Base-by-base conservation (phyloP, 2,888 invertebrate species). In the Spilosoma lubricipeda region DNA sequence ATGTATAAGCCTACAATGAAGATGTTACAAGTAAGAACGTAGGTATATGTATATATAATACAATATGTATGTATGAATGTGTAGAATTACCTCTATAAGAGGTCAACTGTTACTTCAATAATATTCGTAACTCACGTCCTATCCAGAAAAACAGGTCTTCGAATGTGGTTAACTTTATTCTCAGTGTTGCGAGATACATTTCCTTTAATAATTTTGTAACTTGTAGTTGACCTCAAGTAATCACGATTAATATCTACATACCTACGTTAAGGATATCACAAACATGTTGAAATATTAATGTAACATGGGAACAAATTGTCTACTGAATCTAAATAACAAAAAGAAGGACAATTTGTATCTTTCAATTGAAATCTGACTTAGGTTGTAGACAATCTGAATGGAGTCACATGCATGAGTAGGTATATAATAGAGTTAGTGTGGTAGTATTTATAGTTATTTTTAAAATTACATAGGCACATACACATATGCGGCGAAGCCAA, bases 41-140 rank as follows among this genome's bases (percentile, higher is more conserved):
- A 20, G 39, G 39, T 39, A 39, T 39, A 11, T 39, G 11, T 56
- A 56, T n/a, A n/a, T n/a, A 56, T 8, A 56, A 56, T 56, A 1
- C 1, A 3, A 3, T 63, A 0, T 63, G 30, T 63, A 52, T 8
- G 15, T 45, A 18, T 0, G 15, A 3, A 30, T 11, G 27, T 13
- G 18, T 48, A 7, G 42, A 36, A 33, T 63, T 52, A 56, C 23
- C 52, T 68, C 8, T 36, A 36, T 13, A 56, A 70, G 64, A 71
- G 71, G 74, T 74, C 48, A 63, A 48, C 48, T 36, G 36, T 33
- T n/a, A 27, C 67, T 71, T 63, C 67, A 64, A 67, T 71, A 68
- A 71, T 42, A 27, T 67, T 20, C 23, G 45, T 20, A 27, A 63
- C 36, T 63, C 64, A 70, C 59, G 39, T 27, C 45, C 20, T 59